Base-by-base conservation (phyloP, 1,140 invertebrate genomes). In the Pachypsylla venusta region DNA sequence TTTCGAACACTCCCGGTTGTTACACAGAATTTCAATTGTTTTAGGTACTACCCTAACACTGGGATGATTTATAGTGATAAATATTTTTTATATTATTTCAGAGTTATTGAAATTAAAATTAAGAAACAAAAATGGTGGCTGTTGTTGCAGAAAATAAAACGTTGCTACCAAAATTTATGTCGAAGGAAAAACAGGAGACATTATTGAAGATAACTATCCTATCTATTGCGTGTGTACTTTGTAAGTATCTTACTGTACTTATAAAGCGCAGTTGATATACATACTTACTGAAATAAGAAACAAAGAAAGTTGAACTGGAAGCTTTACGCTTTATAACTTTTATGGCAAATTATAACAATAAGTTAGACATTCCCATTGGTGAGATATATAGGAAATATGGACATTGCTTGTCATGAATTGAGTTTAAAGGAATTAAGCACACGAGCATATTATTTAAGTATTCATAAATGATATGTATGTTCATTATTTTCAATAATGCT, bases 181-280 rank as follows among this genome's bases (percentile, higher is more conserved):
- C 67, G 35, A 62, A 56, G 20, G 89, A 96, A 66, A 96, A 96
- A 73, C 92, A 97, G 71, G 91, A 96, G 72, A 95, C 91, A 35
- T 79, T 97, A 64, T 77, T 97, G 60, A 97, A 96, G 71, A 76
- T 97, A 68, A 81, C 85, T 59, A 88, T 97, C 70, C 78, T 98
- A 54, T 87, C 92, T 40, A 78, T 93, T 68, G 92, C 91, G 65
- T 88, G 88, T 59, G 83, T 97, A 68, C 76, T 98, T 64, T 95
- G 93, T 97, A 81, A 87, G 86, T 84, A 63, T 60, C 62, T n/a
- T n/a, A n/a, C n/a, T n/a, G n/a, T n/a, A n/a, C n/a, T n/a, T n/a
- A n/a, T n/a, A n/a, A n/a, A n/a, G n/a, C n/a, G n/a, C n/a, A n/a
- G n/a, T n/a, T n/a, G n/a, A n/a, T n/a, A n/a, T n/a, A n/a, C n/a